phyloP scores from a whole-genome alignment of 2,888 invertebrate genomes.

The Idaea straminata region DNA sequence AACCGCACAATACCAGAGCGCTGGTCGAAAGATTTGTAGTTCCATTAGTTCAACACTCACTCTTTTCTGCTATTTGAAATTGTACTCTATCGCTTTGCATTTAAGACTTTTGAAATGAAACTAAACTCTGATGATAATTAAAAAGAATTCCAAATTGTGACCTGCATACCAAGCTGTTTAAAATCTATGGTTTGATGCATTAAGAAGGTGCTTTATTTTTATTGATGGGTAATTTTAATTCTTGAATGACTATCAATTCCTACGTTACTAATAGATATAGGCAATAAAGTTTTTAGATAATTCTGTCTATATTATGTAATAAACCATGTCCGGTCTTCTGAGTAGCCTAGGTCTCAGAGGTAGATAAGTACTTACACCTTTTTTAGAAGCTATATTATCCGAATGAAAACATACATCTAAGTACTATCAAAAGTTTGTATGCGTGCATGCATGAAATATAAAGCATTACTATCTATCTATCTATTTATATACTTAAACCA shows the following conservation, averaged over 20 bases:
- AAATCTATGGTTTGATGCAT: slow-evolving; percentile 38
- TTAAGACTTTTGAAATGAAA: slow-evolving; percentile 22
- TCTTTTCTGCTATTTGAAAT: slow-evolving; percentile 26
- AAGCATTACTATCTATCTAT: too few species aligned
- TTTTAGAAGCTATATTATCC: too few species aligned
- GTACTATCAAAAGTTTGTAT: too few species aligned
- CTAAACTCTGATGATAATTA: slow-evolving; percentile 43
- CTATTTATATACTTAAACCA: too few species aligned
- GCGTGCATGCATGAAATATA: too few species aligned
- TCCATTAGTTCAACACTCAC: slow-evolving; percentile 66
- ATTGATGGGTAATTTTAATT: neutral
- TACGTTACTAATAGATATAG: neutral
- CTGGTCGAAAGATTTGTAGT: slow-evolving; percentile 71
- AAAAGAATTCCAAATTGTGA: slow-evolving; percentile 53
- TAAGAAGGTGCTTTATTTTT: neutral
- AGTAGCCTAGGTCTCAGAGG: too few species aligned
- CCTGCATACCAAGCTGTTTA: slow-evolving; percentile 50
- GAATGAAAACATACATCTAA: too few species aligned
- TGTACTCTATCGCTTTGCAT: slow-evolving; percentile 24
- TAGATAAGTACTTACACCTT: too few species aligned
- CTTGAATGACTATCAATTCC: neutral
- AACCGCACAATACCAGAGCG: slow-evolving; percentile 69
- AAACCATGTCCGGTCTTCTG: too few species aligned
- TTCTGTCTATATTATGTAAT: too few species aligned
- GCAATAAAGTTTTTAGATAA: too few species aligned